Base-by-base conservation (phyloP, 2,888 invertebrate species). In the Ochropleura leucogaster region DNA sequence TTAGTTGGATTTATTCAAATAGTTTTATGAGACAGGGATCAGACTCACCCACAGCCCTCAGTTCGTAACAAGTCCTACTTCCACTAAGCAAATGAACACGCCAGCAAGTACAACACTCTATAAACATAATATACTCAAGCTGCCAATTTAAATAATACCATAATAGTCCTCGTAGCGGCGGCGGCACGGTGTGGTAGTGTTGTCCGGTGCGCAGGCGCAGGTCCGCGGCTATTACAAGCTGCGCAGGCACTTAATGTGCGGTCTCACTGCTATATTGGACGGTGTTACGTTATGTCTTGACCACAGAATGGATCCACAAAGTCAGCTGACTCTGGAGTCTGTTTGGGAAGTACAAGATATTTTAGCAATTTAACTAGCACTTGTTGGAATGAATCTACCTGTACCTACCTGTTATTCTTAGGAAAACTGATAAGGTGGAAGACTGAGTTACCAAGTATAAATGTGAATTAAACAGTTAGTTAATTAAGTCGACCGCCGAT, bases 101-200 rank as follows among this genome's bases (percentile, higher is more conserved):
- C 60, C 12, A 46, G 40, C 47, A 44, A 64, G 20, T 49, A 9
- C 20, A 47, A 5, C 55, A 59, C 18, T 57, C 42, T 57, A 53
- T 40, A 63, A 49, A 55, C 20, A 66, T 47, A 16, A 0, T 49
- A 42, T 30, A 68, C 40, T 9, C 40, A 20, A n/a, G n/a, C 64
- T 71, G 66, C 53, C 59, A 69, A 73, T 80, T 84, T 74, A 70
- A 84, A 84, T 74, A 74, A 74, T 72, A 68, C 81, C 51, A 66
- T 68, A 81, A 74, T 62, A 64, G 67, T 62, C 44, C 3, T 46
- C 44, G 49, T 18, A 57, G 64, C 40, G 18, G 66, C 18, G 30
- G 74, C 44, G 53, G 74, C 40, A 4, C 7, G 44, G 80, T 47
- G 53, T 30, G 40, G 84, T 49, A 40, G 83, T 46, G 46, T 42